These are phyloP conservation scores for Notechis scutatus DNA, from an alignment of 2,113 vertebrate species.

Conservation along the genomic window DNA sequence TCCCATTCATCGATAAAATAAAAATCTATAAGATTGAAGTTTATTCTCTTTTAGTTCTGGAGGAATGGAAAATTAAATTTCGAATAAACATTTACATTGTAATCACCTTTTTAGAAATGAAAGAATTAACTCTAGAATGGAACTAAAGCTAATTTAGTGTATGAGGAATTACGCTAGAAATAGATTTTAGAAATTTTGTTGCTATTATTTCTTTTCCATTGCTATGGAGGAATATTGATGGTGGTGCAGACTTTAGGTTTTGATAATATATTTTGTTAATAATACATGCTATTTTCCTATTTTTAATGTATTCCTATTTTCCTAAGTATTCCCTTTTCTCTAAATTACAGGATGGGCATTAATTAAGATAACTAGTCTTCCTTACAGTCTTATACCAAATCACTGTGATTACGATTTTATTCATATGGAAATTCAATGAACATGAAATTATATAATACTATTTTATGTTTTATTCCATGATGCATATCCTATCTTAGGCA, in stretches of 20 bases:
- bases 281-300: neutral
- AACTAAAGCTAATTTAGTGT: neutral
- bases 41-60: neutral
- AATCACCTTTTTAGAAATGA: neutral
- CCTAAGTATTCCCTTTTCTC: neutral
- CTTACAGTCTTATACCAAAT: neutral
- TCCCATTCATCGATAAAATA: neutral
- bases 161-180: neutral
- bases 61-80: neutral
- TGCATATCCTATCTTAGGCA: neutral
- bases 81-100: neutral
- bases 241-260: neutral
- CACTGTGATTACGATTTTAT: neutral
- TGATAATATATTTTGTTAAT: neutral
- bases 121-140: neutral
- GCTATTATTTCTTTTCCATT: neutral
- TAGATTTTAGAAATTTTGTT: neutral
- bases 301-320: neutral
- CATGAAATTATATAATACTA: neutral
- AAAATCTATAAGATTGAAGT: neutral
- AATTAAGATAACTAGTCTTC: neutral
- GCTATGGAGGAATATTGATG: neutral
- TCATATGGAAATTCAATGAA: neutral
- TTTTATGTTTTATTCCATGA: neutral
- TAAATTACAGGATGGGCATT: neutral